These are phyloP conservation scores for Palythoa caribaeorum DNA, from an alignment of 92 coral and sea anemone species.

Conservation along the genomic window DNA sequence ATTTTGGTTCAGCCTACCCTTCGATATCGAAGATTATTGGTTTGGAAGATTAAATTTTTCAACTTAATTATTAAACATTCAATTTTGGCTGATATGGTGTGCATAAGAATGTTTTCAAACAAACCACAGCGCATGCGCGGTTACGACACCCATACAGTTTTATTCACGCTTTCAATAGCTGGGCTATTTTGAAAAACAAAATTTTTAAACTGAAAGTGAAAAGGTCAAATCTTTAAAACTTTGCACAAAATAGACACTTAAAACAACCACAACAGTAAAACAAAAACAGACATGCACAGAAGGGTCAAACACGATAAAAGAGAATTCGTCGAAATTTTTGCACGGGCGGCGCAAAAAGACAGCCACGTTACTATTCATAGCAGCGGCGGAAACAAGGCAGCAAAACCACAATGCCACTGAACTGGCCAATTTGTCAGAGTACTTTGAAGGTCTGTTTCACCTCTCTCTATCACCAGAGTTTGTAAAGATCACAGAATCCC, in stretches of 20 bases:
- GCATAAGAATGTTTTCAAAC: too few relatives aligned
- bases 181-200: too few relatives aligned
- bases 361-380: not conserved
- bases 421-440: not conserved
- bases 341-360: not conserved
- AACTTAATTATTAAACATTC: too few relatives aligned
- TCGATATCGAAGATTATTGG: too few relatives aligned
- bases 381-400: not conserved
- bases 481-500: too few relatives aligned
- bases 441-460: not conserved
- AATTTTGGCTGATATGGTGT: too few relatives aligned
- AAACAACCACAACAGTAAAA: not conserved
- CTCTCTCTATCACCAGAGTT: too few relatives aligned
- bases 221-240: not conserved
- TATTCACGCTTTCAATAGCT: too few relatives aligned
- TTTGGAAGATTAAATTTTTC: too few relatives aligned
- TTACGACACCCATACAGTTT: too few relatives aligned
- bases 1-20: too few relatives aligned
- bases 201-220: not conserved
- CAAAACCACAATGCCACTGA: not conserved
- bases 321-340: not conserved
- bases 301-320: not conserved
- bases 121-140: too few relatives aligned
- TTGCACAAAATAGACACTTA: not conserved
- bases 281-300: not conserved